Base-by-base conservation (phyloP, 2,888 invertebrate genomes). In the Furcula furcula region DNA sequence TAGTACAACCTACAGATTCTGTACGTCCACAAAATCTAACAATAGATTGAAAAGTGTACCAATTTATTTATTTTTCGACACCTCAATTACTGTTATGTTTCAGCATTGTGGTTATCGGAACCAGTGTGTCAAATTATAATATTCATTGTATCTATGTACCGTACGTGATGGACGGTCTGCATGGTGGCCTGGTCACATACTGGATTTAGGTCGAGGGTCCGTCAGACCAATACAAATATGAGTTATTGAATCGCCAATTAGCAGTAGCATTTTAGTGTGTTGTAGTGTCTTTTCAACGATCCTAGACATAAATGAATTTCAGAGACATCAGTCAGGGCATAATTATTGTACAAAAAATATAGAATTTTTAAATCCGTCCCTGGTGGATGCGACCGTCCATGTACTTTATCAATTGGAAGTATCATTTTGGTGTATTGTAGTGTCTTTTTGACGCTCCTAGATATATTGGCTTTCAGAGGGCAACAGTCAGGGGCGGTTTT, bases 51-150 rank as follows among this genome's bases (percentile, higher is more conserved):
- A 25, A 41, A 37, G n/a, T 40, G 36, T 26, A 40, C 38, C 25
- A 39, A 31, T 31, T 45, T 40, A 45, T 49, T 46, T 40, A 35
- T 30, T 45, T 43, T 51, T 34, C 21, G 38, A 51, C 39, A 50
- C 39, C 46, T 56, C 41, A 53, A 44, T 50, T 58, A 58, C 55
- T 50, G 59, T 58, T 54, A 46, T 43, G 45, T 56, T 58, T 49
- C 44, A 54, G 50, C 40, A 30, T 29, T 62, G 54, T 49, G 51
- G 49, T 49, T 65, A 66, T 65, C 52, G 64, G 53, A 58, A 61
- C 58, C 61, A 70, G 67, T 74, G 66, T 72, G 73, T 68, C 73
- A 75, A 76, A 78, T 77, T 74, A 76, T 67, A 66, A 71, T 69
- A 69, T 72, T 69, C 67, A 65, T 56, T 64, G 55, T 56, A 44